Conservation (phyloP, 1,140 invertebrate species). For the Bicyclus anynana region DNA sequence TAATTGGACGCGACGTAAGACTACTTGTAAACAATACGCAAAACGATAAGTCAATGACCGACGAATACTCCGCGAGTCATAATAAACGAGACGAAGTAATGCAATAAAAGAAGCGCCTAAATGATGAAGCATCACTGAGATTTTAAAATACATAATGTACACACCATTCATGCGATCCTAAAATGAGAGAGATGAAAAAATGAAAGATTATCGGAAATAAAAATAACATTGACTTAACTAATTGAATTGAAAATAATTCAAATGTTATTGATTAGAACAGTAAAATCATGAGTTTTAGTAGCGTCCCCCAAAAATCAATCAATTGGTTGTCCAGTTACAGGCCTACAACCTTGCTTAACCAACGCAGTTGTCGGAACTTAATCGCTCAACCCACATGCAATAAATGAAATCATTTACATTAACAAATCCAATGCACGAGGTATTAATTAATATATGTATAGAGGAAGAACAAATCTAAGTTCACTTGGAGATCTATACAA, state of each 20-base stretch:
- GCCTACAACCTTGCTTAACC: background rate
- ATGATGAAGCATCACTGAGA: constrained; percentile 19
- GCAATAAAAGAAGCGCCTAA: constrained; percentile 26
- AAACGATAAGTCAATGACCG: constrained; percentile 28
- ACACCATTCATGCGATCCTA: background rate
- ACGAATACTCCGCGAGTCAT: constrained; percentile 6
- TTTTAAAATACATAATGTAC: background rate
- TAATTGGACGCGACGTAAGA: background rate
- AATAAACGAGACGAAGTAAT: constrained; percentile 8
- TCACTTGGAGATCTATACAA: background rate
- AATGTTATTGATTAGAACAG: no score
- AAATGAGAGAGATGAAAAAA: no score
- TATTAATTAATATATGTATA: background rate
- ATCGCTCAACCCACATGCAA: background rate
- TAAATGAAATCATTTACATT: background rate
- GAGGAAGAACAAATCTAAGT: background rate
- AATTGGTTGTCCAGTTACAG: background rate
- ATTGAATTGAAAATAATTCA: no score
- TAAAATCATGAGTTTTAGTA: no score
- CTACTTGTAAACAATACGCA: constrained; percentile 9
- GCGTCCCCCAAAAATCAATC: background rate
- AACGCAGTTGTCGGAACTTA: background rate
- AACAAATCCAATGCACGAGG: background rate
- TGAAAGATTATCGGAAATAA: no score
- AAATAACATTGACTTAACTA: no score